phyloP scores from a whole-genome alignment of 2,888 invertebrate genomes.

The Epistrophe eligans region DNA sequence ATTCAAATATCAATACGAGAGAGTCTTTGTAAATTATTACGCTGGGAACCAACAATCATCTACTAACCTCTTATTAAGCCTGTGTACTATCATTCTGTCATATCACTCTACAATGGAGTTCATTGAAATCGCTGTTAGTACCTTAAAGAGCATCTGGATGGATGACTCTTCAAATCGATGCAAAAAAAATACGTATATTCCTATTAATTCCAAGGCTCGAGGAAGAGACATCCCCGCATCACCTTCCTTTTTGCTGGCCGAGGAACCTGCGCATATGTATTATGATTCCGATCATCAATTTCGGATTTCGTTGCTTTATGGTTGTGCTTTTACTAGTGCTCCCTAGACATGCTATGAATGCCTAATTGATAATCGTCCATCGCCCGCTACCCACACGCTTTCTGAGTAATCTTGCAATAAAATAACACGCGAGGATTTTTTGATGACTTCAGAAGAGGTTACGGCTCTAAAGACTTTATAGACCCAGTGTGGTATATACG shows the following conservation, averaged over 20 bases:
- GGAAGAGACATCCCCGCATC: not conserved
- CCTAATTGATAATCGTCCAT: constrained; percentile 72
- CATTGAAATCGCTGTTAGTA: constrained; percentile 27
- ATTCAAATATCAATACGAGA: not conserved
- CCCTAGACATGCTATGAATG: constrained; percentile 70
- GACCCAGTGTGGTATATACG: not conserved
- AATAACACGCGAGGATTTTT: constrained; percentile 55
- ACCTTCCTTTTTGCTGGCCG: not conserved
- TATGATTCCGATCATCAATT: constrained; percentile 65
- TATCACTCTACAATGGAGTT: constrained; percentile 39
- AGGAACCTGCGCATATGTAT: constrained; percentile 53
- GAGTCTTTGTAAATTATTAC: constrained; percentile 8
- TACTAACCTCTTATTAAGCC: constrained; percentile 43
- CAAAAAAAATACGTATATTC: not conserved
- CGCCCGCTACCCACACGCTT: constrained; percentile 64
- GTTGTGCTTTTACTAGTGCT: constrained; percentile 67
- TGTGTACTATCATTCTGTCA: constrained; percentile 25
- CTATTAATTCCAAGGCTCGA: constrained; percentile 47
- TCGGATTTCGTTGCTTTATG: constrained; percentile 40
- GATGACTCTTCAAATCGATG: constrained; percentile 39
- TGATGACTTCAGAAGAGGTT: constrained; percentile 34
- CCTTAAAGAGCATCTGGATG: constrained; percentile 2
- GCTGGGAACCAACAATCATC: constrained; percentile 32
- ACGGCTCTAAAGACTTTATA: constrained; percentile 23
- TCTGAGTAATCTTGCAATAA: constrained; percentile 58